A percentile compares a stretch with the other conserved stretches of the same genome.
Conservation (phyloP, 2,113 vertebrate species). For the Anser cygnoides region DNA sequence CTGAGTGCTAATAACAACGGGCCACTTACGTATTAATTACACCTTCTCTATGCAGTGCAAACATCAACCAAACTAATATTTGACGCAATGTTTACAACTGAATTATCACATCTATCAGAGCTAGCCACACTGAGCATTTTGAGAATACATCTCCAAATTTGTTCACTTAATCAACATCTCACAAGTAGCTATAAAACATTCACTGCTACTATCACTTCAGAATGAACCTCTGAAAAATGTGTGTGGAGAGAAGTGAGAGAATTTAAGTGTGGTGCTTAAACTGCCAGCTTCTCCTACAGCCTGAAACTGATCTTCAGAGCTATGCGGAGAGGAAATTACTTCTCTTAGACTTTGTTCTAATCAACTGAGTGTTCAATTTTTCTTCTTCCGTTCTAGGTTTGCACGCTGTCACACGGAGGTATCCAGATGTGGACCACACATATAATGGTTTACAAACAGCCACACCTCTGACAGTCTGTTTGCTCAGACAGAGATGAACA, state of each 20-base stretch:
- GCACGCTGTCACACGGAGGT: not conserved
- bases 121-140: not conserved
- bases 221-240: accelerated
- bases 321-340: not conserved
- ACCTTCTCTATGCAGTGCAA: not conserved
- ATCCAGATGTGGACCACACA: not conserved
- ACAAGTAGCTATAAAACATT: not conserved
- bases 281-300: not conserved
- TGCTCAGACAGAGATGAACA: not conserved
- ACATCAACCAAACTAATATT: not conserved
- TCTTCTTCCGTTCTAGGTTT: not conserved
- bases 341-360: not conserved
- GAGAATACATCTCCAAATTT: not conserved
- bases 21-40: not conserved
- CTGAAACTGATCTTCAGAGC: not conserved
- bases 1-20: accelerated
- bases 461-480: not conserved
- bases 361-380: accelerated
- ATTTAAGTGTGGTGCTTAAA: not conserved
- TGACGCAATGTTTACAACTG: not conserved
- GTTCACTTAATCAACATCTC: not conserved
- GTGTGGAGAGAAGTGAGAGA: not conserved
- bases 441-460: not conserved
- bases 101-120: not conserved
- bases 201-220: not conserved